Evolutionary conservation across 2,888 invertebrate genomes (phyloP), one percentile per base, ranked within the genome.

Genomic region (Acleris holmiana): DNA sequence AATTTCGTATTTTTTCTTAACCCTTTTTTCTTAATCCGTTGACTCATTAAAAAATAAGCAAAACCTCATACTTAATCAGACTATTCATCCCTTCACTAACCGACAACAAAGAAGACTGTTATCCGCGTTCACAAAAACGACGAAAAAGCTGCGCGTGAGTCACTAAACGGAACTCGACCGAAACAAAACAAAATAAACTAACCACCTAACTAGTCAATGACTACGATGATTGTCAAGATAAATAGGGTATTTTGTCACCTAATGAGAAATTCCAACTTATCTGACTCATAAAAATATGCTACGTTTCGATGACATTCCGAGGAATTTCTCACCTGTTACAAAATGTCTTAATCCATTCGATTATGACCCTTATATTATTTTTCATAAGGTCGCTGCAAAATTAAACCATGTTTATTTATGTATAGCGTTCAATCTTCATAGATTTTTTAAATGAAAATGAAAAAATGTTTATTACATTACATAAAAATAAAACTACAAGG

Each of bases 231-330:
- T 53, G 54, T 59, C 49, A 59, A 55, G 55, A 50, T 60, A 50
- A 65, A 65, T 46, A 54, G 41, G 53, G 40, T 47, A 49, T 49
- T 59, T 59, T 59, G 54, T 49, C 29, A 29, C 47, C 56, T 57
- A 57, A 47, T 29, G 29, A 29, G 56, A 47, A 57, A 47, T 46
- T 25, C 47, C 15, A 29, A 35, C 46, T 56, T 17, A 56, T 46
- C 46, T 64, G 63, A 64, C 63, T 64, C 63, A 58, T 53, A 53
- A 53, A 50, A 62, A 41, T 29, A 62, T 56, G 49, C 61, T 61
- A 19, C 61, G 58, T 73, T 77, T 76, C 74, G 79, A 78, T 72
- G 74, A 80, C 85, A 83, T 85, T 84, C 76, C 74, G 79, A 77
- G 79, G 82, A 82, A 81, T 76, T 79, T 79, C 78, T 80, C 73